A percentile compares a stretch with the other conserved stretches of the same genome.
Evolutionary conservation across 2,797 vertebrate genomes (phyloP).

Genomic region (Chrysocyon brachyurus): DNA sequence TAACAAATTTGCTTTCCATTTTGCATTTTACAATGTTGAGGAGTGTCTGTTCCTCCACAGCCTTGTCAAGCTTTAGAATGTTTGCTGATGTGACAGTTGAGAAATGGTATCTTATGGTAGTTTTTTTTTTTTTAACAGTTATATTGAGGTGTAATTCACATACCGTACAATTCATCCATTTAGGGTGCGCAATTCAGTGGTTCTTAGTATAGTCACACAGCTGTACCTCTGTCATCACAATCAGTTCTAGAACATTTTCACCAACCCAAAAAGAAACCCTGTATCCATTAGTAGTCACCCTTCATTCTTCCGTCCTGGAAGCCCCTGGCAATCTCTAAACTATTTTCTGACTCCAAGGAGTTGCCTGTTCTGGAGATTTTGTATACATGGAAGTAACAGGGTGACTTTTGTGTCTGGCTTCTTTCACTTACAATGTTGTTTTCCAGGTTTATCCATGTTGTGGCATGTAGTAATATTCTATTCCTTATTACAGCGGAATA

Average conservation of each 20-base stretch:
- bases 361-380: background rate
- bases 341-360: background rate
- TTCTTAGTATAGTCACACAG: conserved; percentile 4
- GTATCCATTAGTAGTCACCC: background rate
- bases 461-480: background rate
- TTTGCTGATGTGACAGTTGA: conserved; percentile 11
- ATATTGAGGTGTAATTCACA: background rate
- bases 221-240: background rate
- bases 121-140: background rate
- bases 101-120: background rate
- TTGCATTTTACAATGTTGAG: background rate
- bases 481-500: background rate
- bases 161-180: background rate
- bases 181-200: background rate
- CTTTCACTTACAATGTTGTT: background rate
- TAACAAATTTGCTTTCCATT: background rate
- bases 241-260: conserved; percentile 4
- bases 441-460: background rate
- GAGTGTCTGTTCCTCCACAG: background rate
- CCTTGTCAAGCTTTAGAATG: background rate
- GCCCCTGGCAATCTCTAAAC: background rate
- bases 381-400: background rate
- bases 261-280: background rate
- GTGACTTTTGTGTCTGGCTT: background rate
- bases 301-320: background rate